Evolutionary conservation across 2,888 invertebrate species (phyloP).

Genomic region (Gibbula magus): DNA sequence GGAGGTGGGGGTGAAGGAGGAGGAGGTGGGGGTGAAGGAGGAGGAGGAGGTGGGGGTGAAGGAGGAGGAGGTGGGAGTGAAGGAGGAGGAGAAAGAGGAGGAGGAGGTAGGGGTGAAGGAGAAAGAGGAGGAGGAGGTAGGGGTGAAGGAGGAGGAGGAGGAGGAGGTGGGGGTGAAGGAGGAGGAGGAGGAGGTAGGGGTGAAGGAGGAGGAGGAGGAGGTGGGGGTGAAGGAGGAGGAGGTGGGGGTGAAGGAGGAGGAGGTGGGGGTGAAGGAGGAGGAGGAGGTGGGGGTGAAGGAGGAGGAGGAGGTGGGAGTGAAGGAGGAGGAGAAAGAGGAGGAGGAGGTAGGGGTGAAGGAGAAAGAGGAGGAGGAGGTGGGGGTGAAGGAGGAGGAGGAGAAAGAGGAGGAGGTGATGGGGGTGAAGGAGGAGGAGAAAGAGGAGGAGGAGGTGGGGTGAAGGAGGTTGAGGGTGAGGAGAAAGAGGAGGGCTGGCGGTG

Average conservation of each 20-base stretch:
- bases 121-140: conserved; percentile 5
- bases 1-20: too few relatives aligned
- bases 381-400: neutral
- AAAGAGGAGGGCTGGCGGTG: neutral
- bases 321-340: neutral
- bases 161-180: too few relatives aligned
- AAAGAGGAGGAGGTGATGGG: neutral
- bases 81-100: neutral
- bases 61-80: neutral
- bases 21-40: too few relatives aligned
- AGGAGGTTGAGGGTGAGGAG: neutral
- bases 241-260: too few relatives aligned
- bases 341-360: neutral
- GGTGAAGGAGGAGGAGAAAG: neutral
- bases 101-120: neutral
- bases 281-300: too few relatives aligned
- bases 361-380: neutral
- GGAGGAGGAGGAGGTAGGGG: neutral
- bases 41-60: too few relatives aligned
- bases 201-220: neutral
- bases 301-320: neutral
- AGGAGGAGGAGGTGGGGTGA: neutral
- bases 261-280: too few relatives aligned
- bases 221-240: too few relatives aligned
- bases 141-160: conserved; percentile 14